These are phyloP conservation scores for Coptodon bakossiorum DNA, from an alignment of 2,113 vertebrate genomes.

Conservation along the genomic window DNA sequence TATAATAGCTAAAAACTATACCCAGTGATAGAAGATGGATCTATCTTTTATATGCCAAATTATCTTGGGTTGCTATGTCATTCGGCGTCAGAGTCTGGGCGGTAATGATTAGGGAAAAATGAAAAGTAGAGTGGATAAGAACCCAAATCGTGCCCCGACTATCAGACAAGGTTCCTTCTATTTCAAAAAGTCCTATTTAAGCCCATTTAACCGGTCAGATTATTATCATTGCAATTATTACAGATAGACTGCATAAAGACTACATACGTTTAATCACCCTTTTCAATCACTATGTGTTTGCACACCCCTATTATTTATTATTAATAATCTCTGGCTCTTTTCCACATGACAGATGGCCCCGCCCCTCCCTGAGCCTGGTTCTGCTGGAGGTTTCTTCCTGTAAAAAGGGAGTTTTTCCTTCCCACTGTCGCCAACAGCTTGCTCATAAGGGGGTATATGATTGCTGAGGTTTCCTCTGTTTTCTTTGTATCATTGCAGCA, in stretches of 20 bases:
- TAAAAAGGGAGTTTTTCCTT: not conserved
- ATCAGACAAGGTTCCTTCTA: not conserved
- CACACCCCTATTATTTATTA: not conserved
- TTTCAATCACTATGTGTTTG: not conserved
- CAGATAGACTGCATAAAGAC: not conserved
- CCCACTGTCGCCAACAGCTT: not conserved
- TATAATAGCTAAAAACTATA: too few relatives aligned
- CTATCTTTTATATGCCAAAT: too few relatives aligned
- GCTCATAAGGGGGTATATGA: not conserved
- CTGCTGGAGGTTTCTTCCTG: not conserved
- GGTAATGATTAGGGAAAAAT: not conserved
- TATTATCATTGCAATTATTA: not conserved
- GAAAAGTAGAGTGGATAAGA: not conserved
- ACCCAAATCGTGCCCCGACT: not conserved
- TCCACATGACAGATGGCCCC: not conserved
- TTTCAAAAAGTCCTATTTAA: not conserved
- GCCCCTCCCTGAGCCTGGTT: not conserved
- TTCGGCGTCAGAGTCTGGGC: not conserved
- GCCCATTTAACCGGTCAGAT: not conserved
- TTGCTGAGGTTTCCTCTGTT: not conserved
- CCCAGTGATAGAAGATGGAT: too few relatives aligned
- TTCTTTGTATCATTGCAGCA: not conserved
- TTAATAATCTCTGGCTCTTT: not conserved
- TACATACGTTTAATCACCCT: not conserved
- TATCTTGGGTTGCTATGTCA: not conserved